Evolutionary conservation across 2,888 invertebrate genomes (phyloP), one percentile per base, ranked within the genome.

Genomic region (Laspeyria flexula): DNA sequence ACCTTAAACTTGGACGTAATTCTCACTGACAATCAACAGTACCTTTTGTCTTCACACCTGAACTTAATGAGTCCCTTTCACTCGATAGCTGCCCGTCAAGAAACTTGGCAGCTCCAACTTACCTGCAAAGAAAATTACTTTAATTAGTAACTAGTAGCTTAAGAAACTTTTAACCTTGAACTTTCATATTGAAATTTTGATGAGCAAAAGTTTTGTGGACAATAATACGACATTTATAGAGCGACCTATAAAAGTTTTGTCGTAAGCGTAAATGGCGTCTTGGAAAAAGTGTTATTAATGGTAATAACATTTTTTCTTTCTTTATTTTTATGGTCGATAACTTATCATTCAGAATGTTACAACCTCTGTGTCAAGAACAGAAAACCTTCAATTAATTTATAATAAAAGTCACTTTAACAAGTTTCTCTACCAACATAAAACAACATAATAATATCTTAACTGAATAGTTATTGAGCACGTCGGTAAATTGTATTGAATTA

Each of bases 81-180:
- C 48, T 58, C 44, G 47, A 40, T 62, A 46, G 47, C 12, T 21
- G 9, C 27, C 21, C 37, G 43, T 55, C 40, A 44, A 18, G 45
- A 16, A 29, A 44, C 31, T 45, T 29, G 21, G 29, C 16, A 11
- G 29, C 39, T 21, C 44, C 11, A 41, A 50, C 71, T 68, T 73
- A 71, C 71, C 71, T 73, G 73, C 29, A 73, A 71, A 55, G 31
- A 42, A 35, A 58, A 61, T 43, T 43, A 47, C 34, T 42, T 34
- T 43, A 43, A 46, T 55, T 46, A 55, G 25, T 39, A 54, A 35
- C 25, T 25, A 44, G 13, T n/a, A 29, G 1, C n/a, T 18, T 27
- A 15, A 39, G 10, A 45, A 38, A 30, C 9, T n/a, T 30, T 13
- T 35, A 15, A 27, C 35, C 16, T 34, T 43, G 34, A 35, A 34